Percentiles rank a stretch among this genome's conserved stretches.
phyloP scores from a whole-genome alignment of 2,113 vertebrate genomes.

The Labeo catla region DNA sequence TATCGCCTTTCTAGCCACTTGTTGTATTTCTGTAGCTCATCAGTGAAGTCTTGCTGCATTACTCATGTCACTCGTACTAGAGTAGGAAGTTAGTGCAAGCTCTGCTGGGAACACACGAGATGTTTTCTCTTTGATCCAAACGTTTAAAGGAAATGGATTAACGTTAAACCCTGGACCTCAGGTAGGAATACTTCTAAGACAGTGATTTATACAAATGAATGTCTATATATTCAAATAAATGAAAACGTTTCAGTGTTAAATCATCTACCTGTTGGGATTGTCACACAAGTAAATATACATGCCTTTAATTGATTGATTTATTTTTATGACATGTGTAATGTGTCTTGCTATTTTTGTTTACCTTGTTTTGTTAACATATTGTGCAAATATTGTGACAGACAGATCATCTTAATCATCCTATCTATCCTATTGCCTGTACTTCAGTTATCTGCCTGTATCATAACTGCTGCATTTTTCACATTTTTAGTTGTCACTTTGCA shows the following conservation, averaged over 20 bases:
- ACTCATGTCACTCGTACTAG: neutral
- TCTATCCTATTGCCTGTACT: too few relatives aligned
- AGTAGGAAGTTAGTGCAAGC: constrained; percentile 27
- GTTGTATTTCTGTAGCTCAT: neutral
- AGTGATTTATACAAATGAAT: neutral
- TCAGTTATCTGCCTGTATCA: too few relatives aligned
- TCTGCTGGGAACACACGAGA: constrained; percentile 24
- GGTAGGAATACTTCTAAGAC: constrained; percentile 26
- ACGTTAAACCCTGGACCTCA: constrained; percentile 12
- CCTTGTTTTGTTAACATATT: neutral
- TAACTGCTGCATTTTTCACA: neutral
- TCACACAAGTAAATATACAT: neutral
- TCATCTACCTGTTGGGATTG: neutral
- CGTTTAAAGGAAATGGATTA: constrained; percentile 32
- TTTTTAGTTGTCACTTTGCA: neutral
- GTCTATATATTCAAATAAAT: constrained; percentile 6
- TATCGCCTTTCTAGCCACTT: neutral
- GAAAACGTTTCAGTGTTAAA: neutral
- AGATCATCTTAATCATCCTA: neutral
- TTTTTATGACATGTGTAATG: neutral
- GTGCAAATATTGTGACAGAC: neutral
- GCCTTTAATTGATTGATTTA: neutral
- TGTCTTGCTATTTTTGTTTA: neutral
- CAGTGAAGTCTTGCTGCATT: neutral
- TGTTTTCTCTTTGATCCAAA: constrained; percentile 26